Conservation (phyloP, 2,113 vertebrate species). For the Peromyscus californicus region DNA sequence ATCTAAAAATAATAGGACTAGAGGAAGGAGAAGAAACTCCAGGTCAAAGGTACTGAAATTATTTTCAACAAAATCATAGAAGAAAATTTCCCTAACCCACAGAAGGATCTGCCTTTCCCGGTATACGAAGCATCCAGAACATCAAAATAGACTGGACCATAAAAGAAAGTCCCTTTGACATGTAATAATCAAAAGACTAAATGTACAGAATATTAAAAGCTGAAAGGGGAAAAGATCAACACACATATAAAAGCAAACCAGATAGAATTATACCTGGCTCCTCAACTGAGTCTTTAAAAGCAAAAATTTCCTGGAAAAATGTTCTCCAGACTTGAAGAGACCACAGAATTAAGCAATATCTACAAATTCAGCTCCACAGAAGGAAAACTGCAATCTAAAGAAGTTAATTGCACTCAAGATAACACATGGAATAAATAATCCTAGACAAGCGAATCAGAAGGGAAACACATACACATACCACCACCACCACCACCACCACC, state of each 20-base stretch:
- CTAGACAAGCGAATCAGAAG: neutral
- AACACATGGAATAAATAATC: neutral
- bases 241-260: neutral
- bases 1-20: neutral
- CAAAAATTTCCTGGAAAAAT: neutral
- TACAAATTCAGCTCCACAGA: neutral
- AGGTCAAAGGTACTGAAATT: neutral
- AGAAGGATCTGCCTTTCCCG: neutral
- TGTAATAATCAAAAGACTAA: neutral
- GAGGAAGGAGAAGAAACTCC: neutral
- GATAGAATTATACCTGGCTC: neutral
- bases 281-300: neutral
- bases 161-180: neutral
- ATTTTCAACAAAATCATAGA: neutral
- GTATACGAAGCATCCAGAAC: neutral
- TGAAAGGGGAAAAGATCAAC: neutral
- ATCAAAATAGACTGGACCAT: neutral
- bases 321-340: neutral
- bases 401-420: neutral
- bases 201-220: neutral
- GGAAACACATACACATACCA: neutral
- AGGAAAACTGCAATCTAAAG: neutral
- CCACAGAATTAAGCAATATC: no score
- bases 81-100: neutral
- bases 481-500: no score